These are phyloP conservation scores for Megathymus violae DNA, from an alignment of 1,140 invertebrate genomes.

Conservation along the genomic window DNA sequence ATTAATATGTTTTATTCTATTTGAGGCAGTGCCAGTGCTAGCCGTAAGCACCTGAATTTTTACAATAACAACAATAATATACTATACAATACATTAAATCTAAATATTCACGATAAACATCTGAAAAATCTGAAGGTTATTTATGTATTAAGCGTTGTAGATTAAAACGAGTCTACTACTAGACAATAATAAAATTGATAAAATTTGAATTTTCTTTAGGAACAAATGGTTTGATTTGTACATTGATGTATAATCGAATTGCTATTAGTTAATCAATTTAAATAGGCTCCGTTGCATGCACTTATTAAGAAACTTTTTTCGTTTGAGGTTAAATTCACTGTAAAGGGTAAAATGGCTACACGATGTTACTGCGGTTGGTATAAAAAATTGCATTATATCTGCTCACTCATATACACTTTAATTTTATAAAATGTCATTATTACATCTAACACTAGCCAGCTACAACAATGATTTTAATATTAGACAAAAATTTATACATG, in stretches of 20 bases:
- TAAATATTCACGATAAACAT: not conserved
- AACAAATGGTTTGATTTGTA: slow-evolving; percentile 25
- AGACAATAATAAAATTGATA: slow-evolving; percentile 6
- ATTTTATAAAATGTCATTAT: not conserved
- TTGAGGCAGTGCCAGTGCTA: slow-evolving; percentile 23
- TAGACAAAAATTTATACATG: slow-evolving; percentile 33
- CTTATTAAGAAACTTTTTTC: too few species aligned
- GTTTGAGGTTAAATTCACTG: too few species aligned
- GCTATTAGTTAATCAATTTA: not conserved
- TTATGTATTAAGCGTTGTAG: not conserved
- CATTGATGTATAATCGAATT: slow-evolving; percentile 8
- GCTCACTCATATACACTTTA: not conserved
- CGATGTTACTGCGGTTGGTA: not conserved
- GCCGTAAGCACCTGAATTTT: slow-evolving; percentile 21
- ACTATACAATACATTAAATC: not conserved
- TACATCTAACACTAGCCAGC: not conserved
- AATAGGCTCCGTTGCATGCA: slow-evolving; percentile 2
- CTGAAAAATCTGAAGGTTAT: not conserved
- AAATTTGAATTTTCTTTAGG: slow-evolving; percentile 11
- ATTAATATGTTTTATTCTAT: slow-evolving; percentile 25
- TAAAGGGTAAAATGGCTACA: not conserved
- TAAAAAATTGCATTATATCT: not conserved
- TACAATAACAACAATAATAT: slow-evolving; percentile 21
- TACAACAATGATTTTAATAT: slow-evolving; percentile 17
- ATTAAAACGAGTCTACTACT: not conserved